Evolutionary conservation across 2,797 vertebrate species (phyloP), one percentile per base, ranked within the genome.

Genomic region (Myripristis murdjan): DNA sequence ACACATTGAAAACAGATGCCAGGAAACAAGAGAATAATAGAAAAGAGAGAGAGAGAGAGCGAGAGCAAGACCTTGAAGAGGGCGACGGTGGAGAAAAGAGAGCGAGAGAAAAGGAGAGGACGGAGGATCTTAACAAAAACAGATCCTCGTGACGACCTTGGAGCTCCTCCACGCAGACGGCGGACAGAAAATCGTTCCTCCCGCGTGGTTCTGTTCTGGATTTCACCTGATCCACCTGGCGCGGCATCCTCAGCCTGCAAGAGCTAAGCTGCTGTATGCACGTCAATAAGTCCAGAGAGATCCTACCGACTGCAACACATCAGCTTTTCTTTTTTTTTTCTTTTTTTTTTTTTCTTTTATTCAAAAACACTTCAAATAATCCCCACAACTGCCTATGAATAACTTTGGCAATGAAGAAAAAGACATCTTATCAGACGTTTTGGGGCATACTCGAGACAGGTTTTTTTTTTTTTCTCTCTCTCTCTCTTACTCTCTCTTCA

Each of bases 341-440:
- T 10, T 39, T 14, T 14, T 6, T 10, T 35, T 35, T 6, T 10
- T 6, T 14, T 23, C 64, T 73, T 69, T 24, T 57, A 65, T 35
- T 78, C 71, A 69, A 81, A 69, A 60, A 58, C 64, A 70, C 41
- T 46, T 53, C 5, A 24, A 77, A 52, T 58, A 75, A 75, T 70
- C 55, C 53, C 24, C 28, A 64, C 51, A 67, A 39, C 37, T 39
- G 14, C 37, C 39, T 39, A 39, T 3, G 33, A 58, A 54, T 26
- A 7, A 63, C 35, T 64, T 61, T 12, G 16, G 39, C 57, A 20
- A 76, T 15, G 43, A 61, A 48, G 39, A 9, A 39, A 10, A 2
- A 10, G 15, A 49, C 26, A 43, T 49, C 73, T 64, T 75, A 57
- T 49, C 66, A 53, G 20, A 11, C 49, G 9, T 39, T 39, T 2